A percentile compares a stretch with the other conserved stretches of the same genome.
Evolutionary conservation across 2,888 invertebrate species (phyloP).

Genomic region (Troglohyphantes excavatus): DNA sequence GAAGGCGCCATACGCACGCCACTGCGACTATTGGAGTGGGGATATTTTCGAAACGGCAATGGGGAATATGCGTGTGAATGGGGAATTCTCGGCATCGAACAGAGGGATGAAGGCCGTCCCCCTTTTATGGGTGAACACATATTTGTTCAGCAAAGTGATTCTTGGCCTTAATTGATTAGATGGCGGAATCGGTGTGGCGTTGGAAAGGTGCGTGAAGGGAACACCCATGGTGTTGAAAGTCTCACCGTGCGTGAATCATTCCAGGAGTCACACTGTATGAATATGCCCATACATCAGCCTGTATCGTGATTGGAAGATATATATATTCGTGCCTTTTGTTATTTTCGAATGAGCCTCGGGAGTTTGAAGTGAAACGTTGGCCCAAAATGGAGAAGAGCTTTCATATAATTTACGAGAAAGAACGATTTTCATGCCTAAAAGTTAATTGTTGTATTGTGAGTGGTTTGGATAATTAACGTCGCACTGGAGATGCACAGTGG

Average conservation of each 20-base stretch:
- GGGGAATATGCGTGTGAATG: neutral
- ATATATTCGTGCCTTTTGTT: too few relatives aligned
- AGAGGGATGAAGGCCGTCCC: neutral
- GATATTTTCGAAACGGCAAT: neutral
- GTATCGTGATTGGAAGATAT: too few relatives aligned
- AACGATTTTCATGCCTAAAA: too few relatives aligned
- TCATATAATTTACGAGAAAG: too few relatives aligned
- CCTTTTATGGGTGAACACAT: neutral
- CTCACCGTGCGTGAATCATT: neutral
- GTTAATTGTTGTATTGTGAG: too few relatives aligned
- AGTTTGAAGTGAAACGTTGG: too few relatives aligned
- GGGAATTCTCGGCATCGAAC: neutral
- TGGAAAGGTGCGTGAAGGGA: neutral
- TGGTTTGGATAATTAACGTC: too few relatives aligned
- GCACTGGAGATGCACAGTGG: too few relatives aligned
- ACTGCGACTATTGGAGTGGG: neutral
- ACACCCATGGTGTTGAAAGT: conserved; percentile 5
- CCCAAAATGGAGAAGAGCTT: too few relatives aligned
- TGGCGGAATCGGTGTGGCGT: neutral
- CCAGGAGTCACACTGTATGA: too few relatives aligned
- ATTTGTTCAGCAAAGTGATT: conserved; percentile 5
- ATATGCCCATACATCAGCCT: too few relatives aligned
- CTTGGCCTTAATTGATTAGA: neutral
- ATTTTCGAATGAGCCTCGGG: too few relatives aligned
- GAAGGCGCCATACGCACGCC: neutral